Evolutionary conservation across 2,113 vertebrate genomes (phyloP), one percentile per base, ranked within the genome.

Genomic region (Epinephelus lanceolatus): DNA sequence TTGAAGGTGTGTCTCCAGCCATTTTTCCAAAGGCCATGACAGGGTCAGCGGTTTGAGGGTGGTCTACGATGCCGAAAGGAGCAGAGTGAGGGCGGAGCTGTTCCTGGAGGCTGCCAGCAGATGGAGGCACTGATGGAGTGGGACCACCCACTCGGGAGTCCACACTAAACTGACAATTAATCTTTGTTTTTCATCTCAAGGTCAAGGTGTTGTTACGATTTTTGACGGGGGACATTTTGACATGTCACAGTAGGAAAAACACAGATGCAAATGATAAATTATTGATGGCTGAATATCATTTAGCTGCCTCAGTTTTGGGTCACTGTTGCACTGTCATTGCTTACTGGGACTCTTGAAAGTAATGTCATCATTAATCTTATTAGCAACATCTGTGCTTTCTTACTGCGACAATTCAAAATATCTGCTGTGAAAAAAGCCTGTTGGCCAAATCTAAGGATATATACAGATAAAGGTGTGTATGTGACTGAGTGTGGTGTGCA

Each of bases 41-140:
- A 73, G 82, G 91, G 92, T 94, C 92, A 94, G 78, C 25, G 51
- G 78, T 86, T 74, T 78, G 86, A 90, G 80, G 88, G 89, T 94
- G 93, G 94, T 92, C 90, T 65, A 71, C 0, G 42, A 71, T 65
- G 79, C 65, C 61, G 72, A 71, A 61, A 84, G 61, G 71, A 69
- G 8, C 14, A 37, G 55, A 73, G 55, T 21, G 51, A 86, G 66
- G 71, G 83, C 37, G 55, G 69, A 84, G 84, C 71, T 52, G 51
- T 68, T 71, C 37, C 40, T 61, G 60, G 15, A 84, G 25, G 37
- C 47, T 62, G 66, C 82, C 40, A 37, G 52, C 76, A 83, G 87
- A 85, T 73, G 85, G 71, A 86, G 27, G 61, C 51, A 55, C 49
- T 71, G 82, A 91, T 78, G 82, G 71, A 81, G 74, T n/a, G 14